These are phyloP conservation scores for Drosophila auraria DNA, from an alignment of 1,140 invertebrate species.

Conservation along the genomic window DNA sequence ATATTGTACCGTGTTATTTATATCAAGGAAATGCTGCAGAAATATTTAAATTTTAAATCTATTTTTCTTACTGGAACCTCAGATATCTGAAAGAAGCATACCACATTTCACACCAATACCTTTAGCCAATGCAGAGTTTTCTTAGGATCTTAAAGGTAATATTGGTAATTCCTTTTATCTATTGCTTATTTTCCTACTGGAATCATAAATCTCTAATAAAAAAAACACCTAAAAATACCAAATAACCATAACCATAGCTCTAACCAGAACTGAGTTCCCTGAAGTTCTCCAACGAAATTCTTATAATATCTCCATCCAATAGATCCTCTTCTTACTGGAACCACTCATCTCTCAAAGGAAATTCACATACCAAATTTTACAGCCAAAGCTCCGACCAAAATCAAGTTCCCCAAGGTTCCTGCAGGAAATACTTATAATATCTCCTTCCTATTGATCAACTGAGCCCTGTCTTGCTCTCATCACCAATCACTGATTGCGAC, in stretches of 20 bases:
- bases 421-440: background rate
- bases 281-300: background rate
- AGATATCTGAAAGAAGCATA: no score
- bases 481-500: constrained; percentile 32
- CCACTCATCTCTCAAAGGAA: background rate
- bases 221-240: background rate
- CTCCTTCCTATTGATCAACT: background rate
- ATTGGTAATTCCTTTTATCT: background rate
- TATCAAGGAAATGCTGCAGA: no score
- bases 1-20: background rate
- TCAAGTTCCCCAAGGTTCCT: background rate
- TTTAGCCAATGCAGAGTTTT: background rate
- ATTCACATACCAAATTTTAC: background rate
- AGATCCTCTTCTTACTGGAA: background rate
- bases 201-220: no score
- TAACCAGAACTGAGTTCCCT: background rate
- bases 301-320: background rate
- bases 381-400: no score
- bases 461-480: constrained; percentile 11
- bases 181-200: background rate
- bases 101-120: background rate
- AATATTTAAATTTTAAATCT: no score
- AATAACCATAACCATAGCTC: background rate
- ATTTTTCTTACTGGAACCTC: no score
- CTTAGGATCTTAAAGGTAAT: background rate